Conservation (phyloP, 2,888 invertebrate genomes). For the Dasysyrphus albostriatus region DNA sequence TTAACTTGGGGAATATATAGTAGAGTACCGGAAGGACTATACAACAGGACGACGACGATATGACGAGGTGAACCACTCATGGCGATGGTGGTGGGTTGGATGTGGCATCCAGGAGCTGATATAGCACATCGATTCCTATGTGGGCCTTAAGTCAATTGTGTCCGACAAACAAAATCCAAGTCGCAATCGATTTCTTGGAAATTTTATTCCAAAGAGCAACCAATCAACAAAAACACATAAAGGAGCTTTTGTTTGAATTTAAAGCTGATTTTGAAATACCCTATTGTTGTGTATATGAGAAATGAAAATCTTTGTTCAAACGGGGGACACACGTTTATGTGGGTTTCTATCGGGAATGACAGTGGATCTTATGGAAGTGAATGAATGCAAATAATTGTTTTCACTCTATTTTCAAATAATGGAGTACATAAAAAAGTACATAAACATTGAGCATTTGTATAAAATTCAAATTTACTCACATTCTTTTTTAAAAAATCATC, state of each 20-base stretch:
- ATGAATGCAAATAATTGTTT: not conserved
- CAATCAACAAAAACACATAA: constrained; percentile 26
- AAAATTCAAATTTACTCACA: too few species aligned
- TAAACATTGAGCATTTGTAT: too few species aligned
- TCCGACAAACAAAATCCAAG: constrained; percentile 71
- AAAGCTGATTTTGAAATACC: constrained; percentile 20
- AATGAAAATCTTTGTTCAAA: not conserved
- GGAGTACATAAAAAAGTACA: not conserved
- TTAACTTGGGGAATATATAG: constrained; percentile 29
- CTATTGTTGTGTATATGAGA: constrained; percentile 8
- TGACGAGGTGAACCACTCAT: not conserved
- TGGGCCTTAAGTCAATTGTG: constrained; percentile 74
- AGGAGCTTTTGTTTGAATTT: constrained; percentile 21
- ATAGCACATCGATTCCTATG: constrained; percentile 46
- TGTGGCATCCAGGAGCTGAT: not conserved
- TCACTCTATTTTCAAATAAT: not conserved
- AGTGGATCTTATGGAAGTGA: not conserved
- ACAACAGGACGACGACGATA: not conserved
- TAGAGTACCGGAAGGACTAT: constrained; percentile 10
- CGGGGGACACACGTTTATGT: not conserved
- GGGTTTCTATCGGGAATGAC: not conserved
- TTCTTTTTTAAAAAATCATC: too few species aligned
- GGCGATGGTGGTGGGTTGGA: not conserved
- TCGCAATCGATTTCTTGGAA: constrained; percentile 59
- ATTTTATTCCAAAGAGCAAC: constrained; percentile 52